Conservation (phyloP, 1,140 invertebrate genomes). For the Watersipora subatra region DNA sequence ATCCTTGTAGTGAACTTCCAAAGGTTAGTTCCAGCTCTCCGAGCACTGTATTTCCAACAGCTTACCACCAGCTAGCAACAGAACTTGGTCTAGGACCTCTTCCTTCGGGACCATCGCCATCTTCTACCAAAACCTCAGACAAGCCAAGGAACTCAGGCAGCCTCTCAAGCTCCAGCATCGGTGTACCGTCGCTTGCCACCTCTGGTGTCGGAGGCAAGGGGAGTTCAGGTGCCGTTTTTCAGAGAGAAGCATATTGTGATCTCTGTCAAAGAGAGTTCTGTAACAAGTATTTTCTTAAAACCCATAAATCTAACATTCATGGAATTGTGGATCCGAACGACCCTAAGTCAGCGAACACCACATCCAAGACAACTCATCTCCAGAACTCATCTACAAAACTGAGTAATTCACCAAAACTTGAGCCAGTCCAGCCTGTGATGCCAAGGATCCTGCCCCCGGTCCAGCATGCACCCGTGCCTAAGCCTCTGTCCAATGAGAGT, state of each 20-base stretch:
- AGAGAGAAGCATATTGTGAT: conserved; percentile 74
- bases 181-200: background rate
- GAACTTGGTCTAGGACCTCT: conserved; percentile 20
- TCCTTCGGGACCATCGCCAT: background rate
- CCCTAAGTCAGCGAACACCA: background rate
- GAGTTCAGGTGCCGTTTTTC: conserved; percentile 19
- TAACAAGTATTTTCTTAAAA: conserved; percentile 55
- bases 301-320: conserved; percentile 99
- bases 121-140: background rate
- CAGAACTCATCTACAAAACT: background rate
- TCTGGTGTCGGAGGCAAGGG: conserved; percentile 4
- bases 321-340: conserved; percentile 55
- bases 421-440: conserved; percentile 3
- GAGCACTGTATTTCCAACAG: conserved; percentile 24
- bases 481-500: background rate
- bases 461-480: background rate
- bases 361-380: background rate
- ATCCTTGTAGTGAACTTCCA: too few species aligned
- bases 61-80: conserved; percentile 32
- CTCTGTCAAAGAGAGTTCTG: conserved; percentile 49
- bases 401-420: conserved; percentile 16
- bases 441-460: background rate
- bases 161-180: background rate
- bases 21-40: background rate
- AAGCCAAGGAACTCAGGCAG: background rate